phyloP scores from a whole-genome alignment of 2,113 vertebrate species.

The Pelecanus crispus region DNA sequence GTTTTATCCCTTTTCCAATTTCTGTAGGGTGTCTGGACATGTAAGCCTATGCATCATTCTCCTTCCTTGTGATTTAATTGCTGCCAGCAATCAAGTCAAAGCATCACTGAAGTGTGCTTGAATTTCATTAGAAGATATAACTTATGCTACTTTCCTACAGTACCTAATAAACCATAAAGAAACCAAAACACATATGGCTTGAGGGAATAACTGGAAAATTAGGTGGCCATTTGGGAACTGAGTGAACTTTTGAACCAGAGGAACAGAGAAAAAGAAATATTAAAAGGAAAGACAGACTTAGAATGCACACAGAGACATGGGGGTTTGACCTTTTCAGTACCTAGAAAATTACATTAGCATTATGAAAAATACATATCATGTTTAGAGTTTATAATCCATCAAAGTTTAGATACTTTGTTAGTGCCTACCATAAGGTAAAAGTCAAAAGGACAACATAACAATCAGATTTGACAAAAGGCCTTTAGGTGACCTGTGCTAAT shows the following conservation, averaged over 20 bases:
- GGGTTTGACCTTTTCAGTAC: constrained; percentile 77
- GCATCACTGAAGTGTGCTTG: constrained; percentile 83
- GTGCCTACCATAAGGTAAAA: constrained; percentile 75
- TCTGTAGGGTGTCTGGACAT: constrained; percentile 69
- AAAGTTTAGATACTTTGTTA: constrained; percentile 74
- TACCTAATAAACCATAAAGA: constrained; percentile 89
- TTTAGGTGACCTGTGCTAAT: constrained; percentile 74
- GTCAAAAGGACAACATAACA: constrained; percentile 80
- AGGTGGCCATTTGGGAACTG: constrained; percentile 85
- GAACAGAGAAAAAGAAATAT: constrained; percentile 78
- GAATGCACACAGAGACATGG: constrained; percentile 74
- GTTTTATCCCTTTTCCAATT: constrained; percentile 52
- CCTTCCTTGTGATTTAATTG: constrained; percentile 79
- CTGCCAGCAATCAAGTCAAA: constrained; percentile 81
- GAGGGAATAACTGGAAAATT: constrained; percentile 88
- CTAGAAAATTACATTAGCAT: constrained; percentile 82
- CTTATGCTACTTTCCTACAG: constrained; percentile 86
- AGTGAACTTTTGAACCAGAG: constrained; percentile 86
- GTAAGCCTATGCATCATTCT: constrained; percentile 73
- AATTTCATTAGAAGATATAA: constrained; percentile 89
- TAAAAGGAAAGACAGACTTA: constrained; percentile 78
- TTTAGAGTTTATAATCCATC: constrained; percentile 76
- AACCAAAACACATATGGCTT: constrained; percentile 88
- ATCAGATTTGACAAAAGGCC: constrained; percentile 77
- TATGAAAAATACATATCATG: constrained; percentile 82